Base-by-base conservation (phyloP, 2,797 vertebrate species). In the Enteromius radiatus region DNA sequence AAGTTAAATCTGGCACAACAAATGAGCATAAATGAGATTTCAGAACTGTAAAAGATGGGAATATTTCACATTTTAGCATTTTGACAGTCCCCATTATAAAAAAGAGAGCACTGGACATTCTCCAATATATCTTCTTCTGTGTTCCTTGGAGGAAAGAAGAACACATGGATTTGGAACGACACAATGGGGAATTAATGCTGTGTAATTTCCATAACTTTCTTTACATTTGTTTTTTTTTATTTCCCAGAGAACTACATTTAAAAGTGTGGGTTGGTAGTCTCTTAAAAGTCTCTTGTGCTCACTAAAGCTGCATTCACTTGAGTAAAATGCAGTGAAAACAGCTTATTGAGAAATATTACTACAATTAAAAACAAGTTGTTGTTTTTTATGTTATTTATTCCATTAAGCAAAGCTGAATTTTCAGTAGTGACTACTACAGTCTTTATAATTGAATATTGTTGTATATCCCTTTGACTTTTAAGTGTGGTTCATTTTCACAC, bases 201-300 rank as follows among this genome's bases (percentile, higher is more conserved):
- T 69, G 65, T 68, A 68, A 68, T 23, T 15, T 68, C 21, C 36
- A 41, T 41, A 41, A 23, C 5, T 21, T 11, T 26, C 19, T 15
- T 43, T n/a, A 89, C 2, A 76, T 41, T 5, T 76, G 12, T 76
- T 15, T 1, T 54, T 9, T 19, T 49, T 47, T 47, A 54, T 73
- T 38, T 56, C 33, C 12, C 15, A 23, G 23, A 28, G 5, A 76
- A 31, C 11, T 41, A 41, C 38, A 8, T 69, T 17, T 8, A 28
- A 45, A 69, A 17, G 14, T 45, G n/a, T 65, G 28, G 31, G 54
- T 21, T 33, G 7, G 31, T 36, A 36, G 5, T n/a, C n/a, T n/a
- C n/a, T n/a, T n/a, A 69, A 3, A 43, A 2, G 3, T 28, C 3
- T 26, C 14, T 45, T 5, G 4, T 45, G n/a, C 14, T 69, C 54